These are phyloP conservation scores for Eulemur rubriventer DNA, from an alignment of 2,797 vertebrate genomes.

Conservation along the genomic window DNA sequence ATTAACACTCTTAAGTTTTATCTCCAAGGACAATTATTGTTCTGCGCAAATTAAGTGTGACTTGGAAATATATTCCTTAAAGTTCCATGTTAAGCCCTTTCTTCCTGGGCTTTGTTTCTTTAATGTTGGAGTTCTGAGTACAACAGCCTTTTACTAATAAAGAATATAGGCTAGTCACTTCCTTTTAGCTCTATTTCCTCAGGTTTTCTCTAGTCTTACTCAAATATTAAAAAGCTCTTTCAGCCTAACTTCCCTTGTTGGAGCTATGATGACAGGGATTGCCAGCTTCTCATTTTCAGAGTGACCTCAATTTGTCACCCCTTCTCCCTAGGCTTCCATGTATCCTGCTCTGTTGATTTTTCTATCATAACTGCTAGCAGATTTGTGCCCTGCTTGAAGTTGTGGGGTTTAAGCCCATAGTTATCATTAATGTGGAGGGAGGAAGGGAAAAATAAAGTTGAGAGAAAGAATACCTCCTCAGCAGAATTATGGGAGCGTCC, in stretches of 20 bases:
- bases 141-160: not conserved
- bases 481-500: not conserved
- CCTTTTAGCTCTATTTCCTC: constrained; percentile 57
- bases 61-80: constrained; percentile 2
- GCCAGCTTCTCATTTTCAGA: constrained; percentile 59
- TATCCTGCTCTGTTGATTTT: constrained; percentile 30
- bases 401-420: not conserved
- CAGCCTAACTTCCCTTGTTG: constrained; percentile 33
- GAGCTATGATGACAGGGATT: constrained; percentile 20
- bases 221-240: constrained; percentile 64
- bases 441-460: constrained; percentile 17
- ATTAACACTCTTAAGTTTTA: not conserved
- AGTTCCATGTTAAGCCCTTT: constrained; percentile 38
- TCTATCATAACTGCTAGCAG: not conserved
- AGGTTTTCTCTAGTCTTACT: constrained; percentile 62
- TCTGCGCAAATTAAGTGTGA: not conserved
- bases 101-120: constrained; percentile 34
- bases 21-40: not conserved
- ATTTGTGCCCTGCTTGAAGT: not conserved
- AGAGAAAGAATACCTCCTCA: not conserved
- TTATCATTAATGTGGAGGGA: constrained; percentile 27
- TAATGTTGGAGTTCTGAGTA: constrained; percentile 32
- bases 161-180: constrained; percentile 3
- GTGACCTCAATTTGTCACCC: constrained; percentile 56
- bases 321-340: not conserved